Evolutionary conservation across 2,888 invertebrate genomes (phyloP).

Genomic region (Panorpa germanica): DNA sequence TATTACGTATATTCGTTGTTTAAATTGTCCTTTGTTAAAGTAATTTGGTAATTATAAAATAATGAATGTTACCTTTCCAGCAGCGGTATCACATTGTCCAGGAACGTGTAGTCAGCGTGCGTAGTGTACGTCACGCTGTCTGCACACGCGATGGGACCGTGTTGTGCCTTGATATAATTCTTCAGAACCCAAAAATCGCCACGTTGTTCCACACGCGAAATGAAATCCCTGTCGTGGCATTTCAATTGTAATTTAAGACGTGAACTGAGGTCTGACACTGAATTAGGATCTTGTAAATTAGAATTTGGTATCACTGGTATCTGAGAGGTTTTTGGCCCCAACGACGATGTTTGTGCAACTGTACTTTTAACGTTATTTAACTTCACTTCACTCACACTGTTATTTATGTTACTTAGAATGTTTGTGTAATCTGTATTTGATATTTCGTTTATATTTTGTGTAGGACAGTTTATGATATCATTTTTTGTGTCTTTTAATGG

Average conservation of each 20-base stretch:
- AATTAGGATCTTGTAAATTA: too few species aligned
- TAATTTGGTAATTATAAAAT: too few species aligned
- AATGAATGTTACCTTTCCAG: slow-evolving; percentile 39
- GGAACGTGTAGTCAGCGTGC: slow-evolving; percentile 79
- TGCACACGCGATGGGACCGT: slow-evolving; percentile 49
- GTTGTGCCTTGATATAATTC: slow-evolving; percentile 63
- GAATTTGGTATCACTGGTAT: too few species aligned
- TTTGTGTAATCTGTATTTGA: slow-evolving; percentile 5
- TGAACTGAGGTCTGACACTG: too few species aligned
- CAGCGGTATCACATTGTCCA: slow-evolving; percentile 74
- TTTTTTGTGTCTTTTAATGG: slow-evolving; percentile 5
- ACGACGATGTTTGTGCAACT: too few species aligned
- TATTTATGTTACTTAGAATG: too few species aligned
- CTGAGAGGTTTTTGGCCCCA: too few species aligned
- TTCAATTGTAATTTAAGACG: slow-evolving; percentile 29
- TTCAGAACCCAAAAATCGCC: slow-evolving; percentile 79
- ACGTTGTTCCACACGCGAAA: slow-evolving; percentile 43
- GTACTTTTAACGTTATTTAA: too few species aligned
- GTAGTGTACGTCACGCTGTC: slow-evolving; percentile 83
- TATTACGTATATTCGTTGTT: too few species aligned
- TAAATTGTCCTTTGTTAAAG: too few species aligned
- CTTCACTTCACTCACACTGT: too few species aligned
- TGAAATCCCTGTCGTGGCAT: slow-evolving; percentile 43
- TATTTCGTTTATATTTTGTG: slow-evolving; percentile 5
- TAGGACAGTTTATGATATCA: slow-evolving; percentile 3